Percentiles rank a stretch among this genome's conserved stretches.
Evolutionary conservation across 2,888 invertebrate genomes (phyloP).

Genomic region (Beris chalybata): DNA sequence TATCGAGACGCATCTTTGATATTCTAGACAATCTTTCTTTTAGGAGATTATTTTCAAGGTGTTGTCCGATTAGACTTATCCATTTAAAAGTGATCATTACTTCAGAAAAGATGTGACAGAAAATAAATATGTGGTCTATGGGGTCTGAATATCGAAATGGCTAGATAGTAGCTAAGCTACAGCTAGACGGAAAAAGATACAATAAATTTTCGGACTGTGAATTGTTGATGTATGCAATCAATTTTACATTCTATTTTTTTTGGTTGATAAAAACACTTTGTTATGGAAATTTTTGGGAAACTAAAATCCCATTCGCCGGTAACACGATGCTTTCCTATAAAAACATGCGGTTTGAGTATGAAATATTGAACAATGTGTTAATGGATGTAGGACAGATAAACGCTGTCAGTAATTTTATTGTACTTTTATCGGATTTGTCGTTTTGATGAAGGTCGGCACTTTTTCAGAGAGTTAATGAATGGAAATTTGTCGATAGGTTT

Average conservation of each 20-base stretch:
- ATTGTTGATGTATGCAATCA: slow-evolving; percentile 17
- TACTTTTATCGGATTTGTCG: no score
- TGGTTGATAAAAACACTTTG: slow-evolving; percentile 5
- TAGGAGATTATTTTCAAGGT: slow-evolving; percentile 13
- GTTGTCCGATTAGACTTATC: slow-evolving; percentile 28
- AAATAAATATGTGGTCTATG: slow-evolving; percentile 15
- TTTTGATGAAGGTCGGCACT: no score
- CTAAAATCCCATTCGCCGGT: no score
- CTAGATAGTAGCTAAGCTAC: slow-evolving; percentile 2
- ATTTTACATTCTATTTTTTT: slow-evolving; percentile 1
- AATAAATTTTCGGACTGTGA: slow-evolving; percentile 17
- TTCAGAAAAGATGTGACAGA: slow-evolving; percentile 22
- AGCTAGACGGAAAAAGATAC: neutral
- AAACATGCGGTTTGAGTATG: no score
- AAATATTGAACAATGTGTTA: no score
- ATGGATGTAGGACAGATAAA: no score
- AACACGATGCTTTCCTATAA: no score
- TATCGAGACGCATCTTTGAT: slow-evolving; percentile 27
- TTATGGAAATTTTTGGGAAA: neutral
- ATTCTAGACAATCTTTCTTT: slow-evolving; percentile 25
- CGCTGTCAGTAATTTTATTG: no score
- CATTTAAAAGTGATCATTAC: slow-evolving; percentile 26
- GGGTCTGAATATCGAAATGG: neutral
- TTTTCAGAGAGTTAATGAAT: no score
- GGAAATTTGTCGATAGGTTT: no score